These are phyloP conservation scores for Triops longicaudatus DNA, from an alignment of 1,140 invertebrate genomes.

Conservation along the genomic window DNA sequence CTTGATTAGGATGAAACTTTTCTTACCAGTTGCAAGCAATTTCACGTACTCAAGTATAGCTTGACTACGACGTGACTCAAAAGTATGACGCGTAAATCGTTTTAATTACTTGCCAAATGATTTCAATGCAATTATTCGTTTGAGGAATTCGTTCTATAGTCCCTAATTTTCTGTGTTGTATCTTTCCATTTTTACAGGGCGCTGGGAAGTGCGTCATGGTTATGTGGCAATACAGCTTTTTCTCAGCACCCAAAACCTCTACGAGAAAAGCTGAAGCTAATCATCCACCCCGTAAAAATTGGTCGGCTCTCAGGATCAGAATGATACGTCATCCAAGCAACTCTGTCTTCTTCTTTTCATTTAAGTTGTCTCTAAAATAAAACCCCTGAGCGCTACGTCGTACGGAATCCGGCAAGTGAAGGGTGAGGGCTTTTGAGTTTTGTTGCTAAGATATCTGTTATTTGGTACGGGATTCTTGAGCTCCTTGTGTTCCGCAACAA, in stretches of 20 bases:
- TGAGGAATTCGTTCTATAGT: too few species aligned
- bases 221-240: background rate
- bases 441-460: constrained; percentile 8
- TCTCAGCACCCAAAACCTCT: background rate
- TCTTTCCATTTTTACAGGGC: background rate
- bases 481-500: constrained; percentile 8
- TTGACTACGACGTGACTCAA: too few species aligned
- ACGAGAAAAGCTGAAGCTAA: background rate
- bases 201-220: background rate
- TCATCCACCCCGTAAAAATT: background rate
- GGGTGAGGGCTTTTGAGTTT: background rate
- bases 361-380: background rate
- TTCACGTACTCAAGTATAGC: too few species aligned
- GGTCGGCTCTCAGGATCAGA: background rate
- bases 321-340: background rate
- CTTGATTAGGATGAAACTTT: too few species aligned
- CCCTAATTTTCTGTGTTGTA: too few species aligned
- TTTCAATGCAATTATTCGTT: too few species aligned
- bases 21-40: too few species aligned
- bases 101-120: too few species aligned
- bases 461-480: background rate
- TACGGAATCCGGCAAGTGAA: background rate
- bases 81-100: too few species aligned
- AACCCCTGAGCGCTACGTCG: too few species aligned
- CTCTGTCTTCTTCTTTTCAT: background rate